Evolutionary conservation across 2,888 invertebrate genomes (phyloP), one percentile per base, ranked within the genome.

Genomic region (Heliconius ethilla): DNA sequence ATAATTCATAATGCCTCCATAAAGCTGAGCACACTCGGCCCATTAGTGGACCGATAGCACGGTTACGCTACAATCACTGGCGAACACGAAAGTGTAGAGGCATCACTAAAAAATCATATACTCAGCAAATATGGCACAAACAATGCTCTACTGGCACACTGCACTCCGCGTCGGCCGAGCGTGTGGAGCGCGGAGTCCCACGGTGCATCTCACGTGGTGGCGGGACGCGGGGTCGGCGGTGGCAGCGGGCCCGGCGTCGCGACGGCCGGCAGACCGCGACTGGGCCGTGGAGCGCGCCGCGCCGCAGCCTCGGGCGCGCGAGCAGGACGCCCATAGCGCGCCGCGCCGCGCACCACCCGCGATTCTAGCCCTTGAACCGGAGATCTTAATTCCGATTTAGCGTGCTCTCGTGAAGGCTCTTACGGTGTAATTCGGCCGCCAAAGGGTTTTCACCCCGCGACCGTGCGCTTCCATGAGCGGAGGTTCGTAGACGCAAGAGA

Each of bases 261-360:
- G 92, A 91, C 93, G 93, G 93, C 93, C 93, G 94, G 91, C 93
- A 89, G 91, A 94, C 93, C 93, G 93, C 94, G 94, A 94, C 94
- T 94, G 94, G 90, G 91, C 82, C 81, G 80, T 76, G 83, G 81
- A 83, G 85, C 92, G 91, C 90, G 89, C 88, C 89, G 91, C 93
- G 91, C 88, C 90, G 91, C 92, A 90, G 90, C 91, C 92, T 91
- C 90, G 90, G 89, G 91, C 89, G 93, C 86, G 91, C 87, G 94
- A 93, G 92, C 92, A 89, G 91, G 93, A 94, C 93, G 89, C 89
- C 89, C 86, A 91, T 91, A 93, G 88, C 87, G 82, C 83, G 81
- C 77, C 86, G 85, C 86, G 84, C 85, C 85, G 86, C 88, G 85
- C 89, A 85, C 86, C 83, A 86, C 84, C 90, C 83, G 87, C 93